phyloP scores from a whole-genome alignment of 1,140 invertebrate species.

The Atta cephalotes region DNA sequence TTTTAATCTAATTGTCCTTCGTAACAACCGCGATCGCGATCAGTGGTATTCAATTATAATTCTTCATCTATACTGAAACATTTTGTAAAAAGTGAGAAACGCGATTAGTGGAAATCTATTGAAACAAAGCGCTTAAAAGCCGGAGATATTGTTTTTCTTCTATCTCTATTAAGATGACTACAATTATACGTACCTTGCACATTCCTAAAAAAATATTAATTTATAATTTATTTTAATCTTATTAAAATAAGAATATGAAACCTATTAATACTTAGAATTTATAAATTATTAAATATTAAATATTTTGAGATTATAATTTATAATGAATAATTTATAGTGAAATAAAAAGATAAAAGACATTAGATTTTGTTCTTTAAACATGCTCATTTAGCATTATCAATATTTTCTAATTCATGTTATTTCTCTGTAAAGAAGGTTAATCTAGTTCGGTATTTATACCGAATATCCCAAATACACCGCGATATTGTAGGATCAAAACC shows the following conservation, averaged over 20 bases:
- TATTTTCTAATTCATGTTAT: background rate
- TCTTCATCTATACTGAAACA: slow-evolving; percentile 57
- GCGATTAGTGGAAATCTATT: slow-evolving; percentile 7
- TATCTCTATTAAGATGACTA: background rate
- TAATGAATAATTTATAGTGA: background rate
- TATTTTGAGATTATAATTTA: background rate
- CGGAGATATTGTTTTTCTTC: background rate
- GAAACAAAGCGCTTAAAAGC: slow-evolving; percentile 15
- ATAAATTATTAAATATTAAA: background rate
- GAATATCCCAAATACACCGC: slow-evolving; percentile 5
- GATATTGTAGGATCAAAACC: slow-evolving; percentile 38
- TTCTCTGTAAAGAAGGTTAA: background rate
- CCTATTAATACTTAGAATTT: background rate
- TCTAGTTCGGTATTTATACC: background rate
- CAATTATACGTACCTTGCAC: background rate
- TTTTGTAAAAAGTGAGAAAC: slow-evolving; percentile 11
- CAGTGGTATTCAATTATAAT: slow-evolving; percentile 79
- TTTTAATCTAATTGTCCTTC: slow-evolving; percentile 87
- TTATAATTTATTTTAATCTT: background rate
- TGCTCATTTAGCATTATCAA: background rate
- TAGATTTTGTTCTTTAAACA: background rate
- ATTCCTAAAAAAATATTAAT: slow-evolving; percentile 7
- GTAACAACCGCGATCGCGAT: slow-evolving; percentile 80
- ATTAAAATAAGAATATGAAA: background rate
- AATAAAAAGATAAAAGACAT: background rate